Base-by-base conservation (phyloP, 2,113 vertebrate species). In the Triplophysa rosa region DNA sequence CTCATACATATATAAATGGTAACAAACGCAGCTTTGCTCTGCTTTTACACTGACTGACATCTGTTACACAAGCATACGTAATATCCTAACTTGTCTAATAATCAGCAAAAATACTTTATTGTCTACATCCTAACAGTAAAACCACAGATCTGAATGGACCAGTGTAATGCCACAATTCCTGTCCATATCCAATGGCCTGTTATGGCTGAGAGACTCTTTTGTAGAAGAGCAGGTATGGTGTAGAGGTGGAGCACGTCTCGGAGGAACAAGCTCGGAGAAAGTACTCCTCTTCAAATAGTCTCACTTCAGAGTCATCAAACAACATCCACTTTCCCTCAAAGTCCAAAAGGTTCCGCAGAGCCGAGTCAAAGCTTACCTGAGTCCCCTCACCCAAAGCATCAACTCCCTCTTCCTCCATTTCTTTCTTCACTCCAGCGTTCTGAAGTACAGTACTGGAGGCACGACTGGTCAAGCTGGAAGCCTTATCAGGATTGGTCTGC, bases 181-280 rank as follows among this genome's bases (percentile, higher is more conserved):
- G 68, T 26, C 23, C 17, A n/a, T n/a, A 61, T 26, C 24, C 45
- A 3, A 52, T 64, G 70, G 65, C 59, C 19, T 49, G 58, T 52
- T 79, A 58, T 72, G 59, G 66, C 76, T 52, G 81, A 1, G 80
- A 59, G 69, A 86, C 85, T 86, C 93, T 94, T 84, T 94, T 96
- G 92, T 99, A 99, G 92, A 99, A 99, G 59, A 99, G 93, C 79
- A 99, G 92, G 87, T 99, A 99, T 8, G 98, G 98, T 29, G 97
- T 99, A 12, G 97, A 98, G 0, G 96, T 95, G 14, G 95, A 95
- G 9, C 93, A 94, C 0, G 93, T 95, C 2, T 94, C 92, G 0
- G 97, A 97, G 49, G 96, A 98, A 78, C 98, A 96, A 33, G 95
- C 93, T 86, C 90, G 94, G 80, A 99, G 85, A 65, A 99, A 98